Conservation (phyloP, 1,140 invertebrate genomes). For the Drosophila cardini region DNA sequence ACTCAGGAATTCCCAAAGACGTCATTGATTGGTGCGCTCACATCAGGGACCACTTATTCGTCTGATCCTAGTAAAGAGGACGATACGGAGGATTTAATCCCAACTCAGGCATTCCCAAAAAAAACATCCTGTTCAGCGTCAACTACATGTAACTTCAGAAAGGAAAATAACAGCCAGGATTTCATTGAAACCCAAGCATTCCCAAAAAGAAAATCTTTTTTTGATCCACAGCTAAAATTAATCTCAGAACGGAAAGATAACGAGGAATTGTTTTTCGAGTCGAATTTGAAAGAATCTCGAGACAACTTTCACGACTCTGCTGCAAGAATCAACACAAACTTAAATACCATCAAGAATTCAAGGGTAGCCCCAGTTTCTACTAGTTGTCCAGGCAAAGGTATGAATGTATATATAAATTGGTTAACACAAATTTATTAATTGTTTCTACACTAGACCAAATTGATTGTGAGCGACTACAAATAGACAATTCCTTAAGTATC, state of each 20-base stretch:
- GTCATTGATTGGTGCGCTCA: not conserved
- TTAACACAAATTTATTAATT: not conserved
- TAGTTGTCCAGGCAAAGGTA: slow-evolving; percentile 4
- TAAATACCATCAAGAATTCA: slow-evolving; percentile 25
- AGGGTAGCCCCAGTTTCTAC: slow-evolving; percentile 32
- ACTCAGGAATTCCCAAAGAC: not conserved
- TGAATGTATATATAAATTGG: not conserved
- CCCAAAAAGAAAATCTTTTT: not conserved
- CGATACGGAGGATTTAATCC: too few species aligned
- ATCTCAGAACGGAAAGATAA: not conserved
- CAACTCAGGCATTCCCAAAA: too few species aligned
- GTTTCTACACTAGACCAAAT: not conserved
- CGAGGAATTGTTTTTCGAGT: too few species aligned
- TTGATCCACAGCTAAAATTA: not conserved
- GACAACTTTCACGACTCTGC: not conserved
- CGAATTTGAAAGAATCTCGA: not conserved
- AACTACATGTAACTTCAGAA: not conserved
- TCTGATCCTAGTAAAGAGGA: too few species aligned
- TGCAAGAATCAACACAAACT: not conserved
- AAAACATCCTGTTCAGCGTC: too few species aligned
- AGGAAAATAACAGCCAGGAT: not conserved
- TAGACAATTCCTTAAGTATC: slow-evolving; percentile 15
- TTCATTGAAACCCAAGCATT: not conserved
- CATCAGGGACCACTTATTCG: too few species aligned
- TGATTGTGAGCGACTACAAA: not conserved